phyloP scores from a whole-genome alignment of 2,113 vertebrate genomes.

The Aramus guarauna region DNA sequence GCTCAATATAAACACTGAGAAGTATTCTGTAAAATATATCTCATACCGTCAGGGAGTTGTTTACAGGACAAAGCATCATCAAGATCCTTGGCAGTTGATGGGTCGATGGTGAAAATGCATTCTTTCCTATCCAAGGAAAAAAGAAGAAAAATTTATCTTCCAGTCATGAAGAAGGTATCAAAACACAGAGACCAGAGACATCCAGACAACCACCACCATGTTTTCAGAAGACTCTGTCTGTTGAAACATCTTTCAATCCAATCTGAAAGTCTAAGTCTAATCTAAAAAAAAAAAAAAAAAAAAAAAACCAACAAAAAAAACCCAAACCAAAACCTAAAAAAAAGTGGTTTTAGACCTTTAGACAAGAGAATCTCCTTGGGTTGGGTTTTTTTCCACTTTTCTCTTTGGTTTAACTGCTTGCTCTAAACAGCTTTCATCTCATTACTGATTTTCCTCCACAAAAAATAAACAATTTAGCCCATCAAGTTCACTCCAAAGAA shows the following conservation, averaged over 20 bases:
- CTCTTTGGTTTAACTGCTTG: not conserved
- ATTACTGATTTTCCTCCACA: not conserved
- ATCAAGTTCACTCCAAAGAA: conserved; percentile 28
- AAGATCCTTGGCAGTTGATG: conserved; percentile 85
- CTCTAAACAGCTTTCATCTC: not conserved
- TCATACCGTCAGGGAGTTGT: conserved; percentile 84
- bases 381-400: not conserved
- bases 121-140: conserved; percentile 82
- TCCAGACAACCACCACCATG: not conserved
- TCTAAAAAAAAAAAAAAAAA: not conserved
- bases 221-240: not conserved
- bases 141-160: conserved; percentile 66
- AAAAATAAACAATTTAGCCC: conserved; percentile 4
- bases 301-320: no score
- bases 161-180: not conserved
- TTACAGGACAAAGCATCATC: conserved; percentile 87
- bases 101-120: conserved; percentile 88
- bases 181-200: not conserved
- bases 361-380: not conserved
- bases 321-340: no score
- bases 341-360: not conserved
- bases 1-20: conserved; percentile 15
- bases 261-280: not conserved
- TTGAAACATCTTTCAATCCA: not conserved
- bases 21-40: conserved; percentile 1